Evolutionary conservation across 2,888 invertebrate genomes (phyloP).

Genomic region (Masnerella sp.): DNA sequence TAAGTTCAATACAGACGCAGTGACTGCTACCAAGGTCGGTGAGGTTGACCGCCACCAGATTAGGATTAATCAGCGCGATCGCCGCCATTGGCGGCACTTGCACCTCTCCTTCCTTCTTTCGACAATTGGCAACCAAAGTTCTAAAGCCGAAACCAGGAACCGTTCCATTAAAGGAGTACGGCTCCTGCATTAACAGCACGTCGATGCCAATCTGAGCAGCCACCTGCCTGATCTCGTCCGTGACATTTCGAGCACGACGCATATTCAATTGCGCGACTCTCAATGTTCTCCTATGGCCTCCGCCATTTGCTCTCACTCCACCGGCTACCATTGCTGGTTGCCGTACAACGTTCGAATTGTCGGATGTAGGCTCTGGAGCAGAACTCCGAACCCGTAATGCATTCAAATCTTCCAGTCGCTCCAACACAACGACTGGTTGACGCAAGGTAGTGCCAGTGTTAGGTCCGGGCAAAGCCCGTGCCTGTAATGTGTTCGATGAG

Average conservation of each 20-base stretch:
- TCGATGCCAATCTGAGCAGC: not conserved
- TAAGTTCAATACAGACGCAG: constrained; percentile 7
- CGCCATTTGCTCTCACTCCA: not conserved
- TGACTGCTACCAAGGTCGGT: not conserved
- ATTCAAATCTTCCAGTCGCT: too few relatives aligned
- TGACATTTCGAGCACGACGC: constrained; percentile 9
- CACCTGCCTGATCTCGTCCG: constrained; percentile 7
- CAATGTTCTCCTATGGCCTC: not conserved
- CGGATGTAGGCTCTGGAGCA: too few relatives aligned
- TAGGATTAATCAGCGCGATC: not conserved
- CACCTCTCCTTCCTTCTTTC: not conserved
- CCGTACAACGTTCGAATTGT: too few relatives aligned
- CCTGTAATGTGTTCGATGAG: too few relatives aligned
- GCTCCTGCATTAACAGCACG: constrained; percentile 29
- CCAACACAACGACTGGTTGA: too few relatives aligned
- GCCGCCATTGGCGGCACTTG: constrained; percentile 16
- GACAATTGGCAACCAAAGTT: not conserved
- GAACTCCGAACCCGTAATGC: too few relatives aligned
- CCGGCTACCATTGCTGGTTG: too few relatives aligned
- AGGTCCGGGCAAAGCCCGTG: too few relatives aligned
- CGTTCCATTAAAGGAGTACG: constrained; percentile 7
- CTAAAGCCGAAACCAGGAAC: not conserved
- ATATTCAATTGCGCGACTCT: constrained; percentile 35
- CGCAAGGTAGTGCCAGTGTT: too few relatives aligned
- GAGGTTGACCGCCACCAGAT: not conserved